phyloP scores from a whole-genome alignment of 2,113 vertebrate species.

The Natator depressus region DNA sequence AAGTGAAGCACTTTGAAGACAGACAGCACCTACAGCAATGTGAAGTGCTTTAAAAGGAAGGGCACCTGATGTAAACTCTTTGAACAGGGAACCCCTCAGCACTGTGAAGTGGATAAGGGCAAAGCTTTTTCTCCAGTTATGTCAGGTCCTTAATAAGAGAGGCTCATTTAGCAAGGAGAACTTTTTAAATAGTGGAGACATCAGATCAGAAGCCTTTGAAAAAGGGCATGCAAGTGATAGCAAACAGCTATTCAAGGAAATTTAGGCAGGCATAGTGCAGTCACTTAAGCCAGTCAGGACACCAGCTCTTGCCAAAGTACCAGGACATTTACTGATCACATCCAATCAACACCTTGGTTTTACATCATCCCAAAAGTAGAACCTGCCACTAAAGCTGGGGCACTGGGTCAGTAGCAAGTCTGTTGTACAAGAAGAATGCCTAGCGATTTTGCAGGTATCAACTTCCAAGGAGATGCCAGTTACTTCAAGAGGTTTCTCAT shows the following conservation, averaged over 20 bases:
- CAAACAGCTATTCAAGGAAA: not conserved
- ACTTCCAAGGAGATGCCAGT: not conserved
- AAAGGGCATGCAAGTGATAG: not conserved
- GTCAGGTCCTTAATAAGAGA: not conserved
- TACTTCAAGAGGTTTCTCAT: not conserved
- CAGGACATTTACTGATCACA: not conserved
- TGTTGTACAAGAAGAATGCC: not conserved
- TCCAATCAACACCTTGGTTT: not conserved
- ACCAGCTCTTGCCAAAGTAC: not conserved
- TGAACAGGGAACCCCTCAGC: constrained; percentile 2
- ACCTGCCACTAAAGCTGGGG: fast-evolving
- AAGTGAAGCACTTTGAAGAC: not conserved
- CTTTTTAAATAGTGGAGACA: not conserved
- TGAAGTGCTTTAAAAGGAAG: not conserved
- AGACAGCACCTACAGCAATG: constrained; percentile 9
- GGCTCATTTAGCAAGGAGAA: not conserved
- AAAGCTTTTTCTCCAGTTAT: not conserved
- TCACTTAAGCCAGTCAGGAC: not conserved
- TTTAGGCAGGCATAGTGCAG: not conserved
- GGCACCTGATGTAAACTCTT: not conserved
- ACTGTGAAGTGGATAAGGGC: not conserved
- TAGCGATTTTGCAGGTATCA: no score
- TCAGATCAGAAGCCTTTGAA: not conserved
- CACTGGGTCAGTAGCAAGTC: not conserved
- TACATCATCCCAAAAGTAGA: not conserved